Evolutionary conservation across 2,888 invertebrate genomes (phyloP), one percentile per base, ranked within the genome.

Genomic region (Tipula confusa): DNA sequence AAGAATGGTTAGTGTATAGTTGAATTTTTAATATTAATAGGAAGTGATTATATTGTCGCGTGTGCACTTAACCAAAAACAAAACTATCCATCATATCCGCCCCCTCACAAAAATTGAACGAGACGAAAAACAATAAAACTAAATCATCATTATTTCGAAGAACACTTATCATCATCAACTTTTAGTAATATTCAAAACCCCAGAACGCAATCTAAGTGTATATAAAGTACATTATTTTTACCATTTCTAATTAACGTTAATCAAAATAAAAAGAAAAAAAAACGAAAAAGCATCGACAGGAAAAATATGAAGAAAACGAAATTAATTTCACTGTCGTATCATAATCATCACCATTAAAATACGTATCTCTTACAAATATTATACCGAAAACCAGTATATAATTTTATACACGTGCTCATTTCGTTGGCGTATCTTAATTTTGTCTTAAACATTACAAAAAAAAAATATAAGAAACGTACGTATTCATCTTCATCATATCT

Each of bases 401-500:
- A n/a, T n/a, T n/a, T n/a, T n/a, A n/a, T 24, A 64, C 64, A 64
- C 64, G 64, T 64, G 64, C 64, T 24, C 48, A 48, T 18, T 48
- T 48, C 64, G 64, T 24, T 24, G 24, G 6, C 64, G 24, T 64
- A 64, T 64, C 64, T 64, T 64, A 64, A 64, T 64, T 64, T 64
- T 11, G 18, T 64, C 64, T 64, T 24, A 24, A 13, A 64, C 6
- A 36, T 36, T 36, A 9, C 36, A 36, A 36, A 36, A 36, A 2
- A 36, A 43, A 43, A 43, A 43, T 15, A 43, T 15, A 11, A 6
- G 15, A 43, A 24, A 24, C 64, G 64, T 24, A 24, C 64, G 64
- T 64, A 64, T 64, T 64, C 64, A 24, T 64, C 64, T 64, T 64
- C 64, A 64, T 64, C 64, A 24, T 64, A 64, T 64, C 64, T 64